Base-by-base conservation (phyloP, 2,113 vertebrate species). In the Sceloporus undulatus region DNA sequence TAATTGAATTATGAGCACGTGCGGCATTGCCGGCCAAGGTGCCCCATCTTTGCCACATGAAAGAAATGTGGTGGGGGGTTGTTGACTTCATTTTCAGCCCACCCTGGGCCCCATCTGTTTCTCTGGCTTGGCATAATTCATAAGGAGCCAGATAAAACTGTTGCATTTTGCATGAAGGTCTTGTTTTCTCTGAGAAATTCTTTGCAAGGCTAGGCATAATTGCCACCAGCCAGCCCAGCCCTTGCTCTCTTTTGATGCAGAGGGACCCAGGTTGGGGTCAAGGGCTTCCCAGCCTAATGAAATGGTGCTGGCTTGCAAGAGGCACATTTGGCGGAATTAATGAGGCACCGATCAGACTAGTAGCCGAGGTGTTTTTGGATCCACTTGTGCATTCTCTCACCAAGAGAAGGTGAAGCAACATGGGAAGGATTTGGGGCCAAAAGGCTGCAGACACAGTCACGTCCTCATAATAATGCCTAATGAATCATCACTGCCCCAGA, bases 1-100 rank as follows among this genome's bases (percentile, higher is more conserved):
- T 98, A 98, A 99, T 98, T 99, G 97, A 99, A 98, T 99, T 98
- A 98, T 97, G 96, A 97, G 91, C 96, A 89, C 92, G 94, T 91
- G 96, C 59, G 91, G 91, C 96, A 94, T 91, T 79, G 92, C 92
- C 54, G 90, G 84, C 95, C 90, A 92, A 23, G 93, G 93, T 93
- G 94, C 94, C 95, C 92, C 68, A 13, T 73, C 65, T 90, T 77
- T 76, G 90, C 84, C 77, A 86, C 90, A 94, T 92, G 81, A 82
- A 85, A 79, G 68, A 89, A 74, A 93, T 54, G 3, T 91, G 9
- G 94, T 94, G 94, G 91, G 94, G 95, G 21, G n/a, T 95, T 95
- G 91, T 90, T 40, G 91, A 92, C 84, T 93, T 25, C 0, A 8
- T 56, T 56, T 84, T 9, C 95, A 93, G 96, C 83, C 19, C 71